Base-by-base conservation (phyloP, 1,140 invertebrate species). In the Aphidius ervi region DNA sequence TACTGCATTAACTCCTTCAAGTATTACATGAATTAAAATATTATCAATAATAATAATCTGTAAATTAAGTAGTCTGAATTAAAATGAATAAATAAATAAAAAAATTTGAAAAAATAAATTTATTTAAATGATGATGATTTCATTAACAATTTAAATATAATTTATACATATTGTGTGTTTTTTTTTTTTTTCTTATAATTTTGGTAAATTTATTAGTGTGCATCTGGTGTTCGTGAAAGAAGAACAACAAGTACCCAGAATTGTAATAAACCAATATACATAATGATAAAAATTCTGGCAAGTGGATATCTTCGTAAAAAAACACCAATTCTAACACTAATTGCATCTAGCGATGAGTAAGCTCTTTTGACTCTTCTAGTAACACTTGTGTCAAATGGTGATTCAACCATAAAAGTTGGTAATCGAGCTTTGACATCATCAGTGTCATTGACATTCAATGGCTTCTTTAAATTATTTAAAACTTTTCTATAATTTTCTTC, bases 301-400 rank as follows among this genome's bases (percentile, higher is more conserved):
- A 92, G 80, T 5, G 92, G 92, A 82, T 93, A 92, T 62, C 90
- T 79, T 60, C 91, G 81, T 41, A 94, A 76, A 77, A 93, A 93
- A 10, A 91, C 82, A 16, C 92, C 91, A 23, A 91, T 83, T 58
- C 90, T 81, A 52, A 94, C 82, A 65, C 89, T 89, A 63, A 91
- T 85, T 39, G 85, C 83, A 77, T 94, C 91, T 10, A 93, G 78
- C 45, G 84, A 84, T 40, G 87, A 88, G 68, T 91, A 92, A 37
- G 90, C 91, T 68, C 87, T 81, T 75, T 93, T 93, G 5, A 94
- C 88, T 66, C 86, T 83, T 65, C 90, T 83, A 0, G 90, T 84
- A 46, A 94, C 84, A 16, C 87, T 84, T 53, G 88, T 88, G 69
- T 94, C 91, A 68, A 89, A 87, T 10, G 90, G 89, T 70, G 85